A percentile compares a stretch with the other conserved stretches of the same genome.
These are phyloP conservation scores for Zapornia atra DNA, from an alignment of 2,113 vertebrate species.

Conservation along the genomic window DNA sequence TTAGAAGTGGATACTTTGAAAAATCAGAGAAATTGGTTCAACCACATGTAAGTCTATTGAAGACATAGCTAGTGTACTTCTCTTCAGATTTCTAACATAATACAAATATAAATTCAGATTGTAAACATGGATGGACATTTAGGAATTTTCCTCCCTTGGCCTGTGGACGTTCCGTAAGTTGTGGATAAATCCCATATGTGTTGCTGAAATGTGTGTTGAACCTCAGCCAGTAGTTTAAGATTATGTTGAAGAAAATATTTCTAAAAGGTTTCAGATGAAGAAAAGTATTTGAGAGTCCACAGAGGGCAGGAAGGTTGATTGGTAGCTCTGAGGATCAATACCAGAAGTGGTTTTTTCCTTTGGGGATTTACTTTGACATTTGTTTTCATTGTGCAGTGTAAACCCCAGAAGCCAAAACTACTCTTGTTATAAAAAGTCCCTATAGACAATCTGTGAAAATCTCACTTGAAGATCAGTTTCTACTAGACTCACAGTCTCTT, in stretches of 20 bases:
- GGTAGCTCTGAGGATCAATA: conserved; percentile 50
- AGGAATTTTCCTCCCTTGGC: conserved; percentile 49
- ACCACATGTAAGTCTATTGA: neutral
- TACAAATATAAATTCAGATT: conserved; percentile 9
- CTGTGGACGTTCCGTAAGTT: conserved; percentile 24
- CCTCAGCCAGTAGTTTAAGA: conserved; percentile 59
- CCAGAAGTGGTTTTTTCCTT: conserved; percentile 54
- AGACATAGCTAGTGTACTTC: neutral
- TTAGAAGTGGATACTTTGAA: neutral
- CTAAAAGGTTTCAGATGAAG: conserved; percentile 66
- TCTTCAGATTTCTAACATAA: neutral
- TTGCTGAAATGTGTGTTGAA: conserved; percentile 58
- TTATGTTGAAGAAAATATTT: conserved; percentile 46
- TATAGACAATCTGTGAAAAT: conserved; percentile 39
- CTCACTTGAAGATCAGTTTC: conserved; percentile 53
- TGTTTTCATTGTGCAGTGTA: conserved; percentile 65
- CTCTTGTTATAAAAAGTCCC: conserved; percentile 51
- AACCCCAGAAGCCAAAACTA: conserved; percentile 37
- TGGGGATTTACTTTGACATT: conserved; percentile 64
- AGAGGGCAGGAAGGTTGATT: conserved; percentile 23
- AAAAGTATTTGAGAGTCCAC: conserved; percentile 41
- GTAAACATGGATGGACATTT: neutral
- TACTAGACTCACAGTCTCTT: conserved; percentile 23
- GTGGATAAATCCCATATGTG: conserved; percentile 65
- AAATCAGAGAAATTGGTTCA: conserved; percentile 21